A percentile compares a stretch with the other conserved stretches of the same genome.
phyloP scores from a whole-genome alignment of 2,113 vertebrate species.

The Sinocyclocheilus anophthalmus region DNA sequence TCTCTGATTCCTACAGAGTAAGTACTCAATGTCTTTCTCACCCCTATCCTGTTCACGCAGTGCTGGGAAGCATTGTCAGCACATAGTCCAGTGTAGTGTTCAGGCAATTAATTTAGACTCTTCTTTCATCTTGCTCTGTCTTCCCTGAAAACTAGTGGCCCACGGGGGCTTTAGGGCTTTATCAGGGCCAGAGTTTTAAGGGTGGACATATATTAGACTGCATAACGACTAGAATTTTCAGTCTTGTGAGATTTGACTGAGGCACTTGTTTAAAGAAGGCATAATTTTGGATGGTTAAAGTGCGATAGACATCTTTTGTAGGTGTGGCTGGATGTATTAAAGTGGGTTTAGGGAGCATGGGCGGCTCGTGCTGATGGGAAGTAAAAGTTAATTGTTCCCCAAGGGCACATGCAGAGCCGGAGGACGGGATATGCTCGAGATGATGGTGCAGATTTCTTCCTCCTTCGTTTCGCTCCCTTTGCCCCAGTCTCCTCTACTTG shows the following conservation, averaged over 20 bases:
- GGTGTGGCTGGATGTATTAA: constrained; percentile 43
- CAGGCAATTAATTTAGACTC: constrained; percentile 52
- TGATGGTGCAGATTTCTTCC: constrained; percentile 43
- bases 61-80: constrained; percentile 56
- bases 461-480: background rate
- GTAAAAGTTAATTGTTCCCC: constrained; percentile 62
- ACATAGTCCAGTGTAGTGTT: constrained; percentile 46
- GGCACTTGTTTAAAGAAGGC: constrained; percentile 23
- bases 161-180: background rate
- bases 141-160: constrained; percentile 30
- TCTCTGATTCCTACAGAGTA: constrained; percentile 37
- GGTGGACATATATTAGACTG: constrained; percentile 18
- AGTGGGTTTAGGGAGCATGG: constrained; percentile 34
- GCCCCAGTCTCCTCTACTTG: constrained; percentile 12
- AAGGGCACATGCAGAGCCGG: constrained; percentile 45
- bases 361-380: constrained; percentile 55
- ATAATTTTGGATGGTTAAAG: constrained; percentile 17
- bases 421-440: constrained; percentile 41
- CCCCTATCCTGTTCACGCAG: constrained; percentile 51
- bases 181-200: constrained; percentile 15
- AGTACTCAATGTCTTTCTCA: constrained; percentile 54
- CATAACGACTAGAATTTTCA: background rate
- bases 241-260: constrained; percentile 13
- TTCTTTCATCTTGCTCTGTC: constrained; percentile 28
- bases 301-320: constrained; percentile 37